A percentile compares a stretch with the other conserved stretches of the same genome.
Conservation (phyloP, 2,113 vertebrate species). For the Cololabis saira region DNA sequence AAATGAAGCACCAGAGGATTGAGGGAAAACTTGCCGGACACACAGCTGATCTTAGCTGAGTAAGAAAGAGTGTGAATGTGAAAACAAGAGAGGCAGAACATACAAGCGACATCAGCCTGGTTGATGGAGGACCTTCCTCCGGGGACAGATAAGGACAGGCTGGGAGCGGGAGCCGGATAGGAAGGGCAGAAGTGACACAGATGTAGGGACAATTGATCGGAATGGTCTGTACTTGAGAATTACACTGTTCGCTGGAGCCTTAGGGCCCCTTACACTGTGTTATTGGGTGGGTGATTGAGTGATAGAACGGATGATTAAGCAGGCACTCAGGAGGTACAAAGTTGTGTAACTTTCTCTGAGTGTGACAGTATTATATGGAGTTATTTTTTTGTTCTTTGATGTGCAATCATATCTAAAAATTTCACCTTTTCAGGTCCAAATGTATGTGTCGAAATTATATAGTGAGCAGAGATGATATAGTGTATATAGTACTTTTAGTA, state of each 20-base stretch:
- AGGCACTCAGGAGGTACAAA: conserved; percentile 13
- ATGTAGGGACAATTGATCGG: conserved; percentile 45
- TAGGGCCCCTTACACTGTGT: conserved; percentile 29
- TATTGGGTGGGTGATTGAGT: conserved; percentile 38
- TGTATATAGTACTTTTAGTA: no score
- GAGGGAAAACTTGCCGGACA: conserved; percentile 37
- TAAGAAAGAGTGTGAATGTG: conserved; percentile 26
- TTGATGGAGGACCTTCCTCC: conserved; percentile 47
- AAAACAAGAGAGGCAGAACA: conserved; percentile 16
- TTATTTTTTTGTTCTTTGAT: neutral
- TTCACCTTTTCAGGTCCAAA: no score
- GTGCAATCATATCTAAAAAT: no score
- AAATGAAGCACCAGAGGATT: conserved; percentile 50
- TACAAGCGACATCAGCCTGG: conserved; percentile 15
- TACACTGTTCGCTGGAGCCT: conserved; percentile 28
- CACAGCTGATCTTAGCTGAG: conserved; percentile 40
- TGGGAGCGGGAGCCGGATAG: conserved; percentile 15
- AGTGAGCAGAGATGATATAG: no score
- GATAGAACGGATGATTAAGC: conserved; percentile 38
- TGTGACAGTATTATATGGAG: conserved; percentile 9
- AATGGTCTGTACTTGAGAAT: conserved; percentile 39
- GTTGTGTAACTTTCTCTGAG: neutral
- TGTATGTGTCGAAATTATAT: no score
- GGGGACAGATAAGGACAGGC: conserved; percentile 57
- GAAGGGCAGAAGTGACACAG: conserved; percentile 47